Conservation (phyloP, 1,140 invertebrate species). For the Zaprionus vittiger region DNA sequence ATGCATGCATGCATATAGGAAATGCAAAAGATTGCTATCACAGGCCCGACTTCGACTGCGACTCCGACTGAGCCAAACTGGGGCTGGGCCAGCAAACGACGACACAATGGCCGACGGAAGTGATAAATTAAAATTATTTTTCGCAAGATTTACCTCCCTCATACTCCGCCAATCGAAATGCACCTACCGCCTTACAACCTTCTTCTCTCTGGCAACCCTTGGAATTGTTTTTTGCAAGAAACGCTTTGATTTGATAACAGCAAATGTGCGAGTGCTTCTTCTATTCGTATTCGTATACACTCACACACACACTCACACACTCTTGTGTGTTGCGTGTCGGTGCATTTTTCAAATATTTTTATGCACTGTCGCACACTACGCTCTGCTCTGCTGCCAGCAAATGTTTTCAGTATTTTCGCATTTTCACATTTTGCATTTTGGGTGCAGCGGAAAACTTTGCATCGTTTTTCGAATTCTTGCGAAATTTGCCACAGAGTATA, state of each 20-base stretch:
- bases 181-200: neutral
- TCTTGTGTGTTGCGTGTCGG: slow-evolving; percentile 17
- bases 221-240: slow-evolving; percentile 39
- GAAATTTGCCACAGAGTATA: slow-evolving; percentile 20
- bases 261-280: slow-evolving; percentile 3
- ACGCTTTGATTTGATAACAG: slow-evolving; percentile 78
- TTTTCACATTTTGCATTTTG: slow-evolving; percentile 52
- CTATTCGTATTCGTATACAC: neutral
- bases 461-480: slow-evolving; percentile 29
- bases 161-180: slow-evolving; percentile 55
- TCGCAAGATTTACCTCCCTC: slow-evolving; percentile 70
- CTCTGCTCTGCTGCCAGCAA: slow-evolving; percentile 9
- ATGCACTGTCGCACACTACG: slow-evolving; percentile 74
- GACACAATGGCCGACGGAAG: slow-evolving; percentile 81
- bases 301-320: neutral
- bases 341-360: slow-evolving; percentile 81
- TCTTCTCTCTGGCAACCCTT: neutral
- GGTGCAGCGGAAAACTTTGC: slow-evolving; percentile 29
- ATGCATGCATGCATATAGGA: slow-evolving; percentile 80
- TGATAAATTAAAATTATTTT: slow-evolving; percentile 84
- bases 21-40: slow-evolving; percentile 79
- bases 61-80: slow-evolving; percentile 8
- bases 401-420: slow-evolving; percentile 27
- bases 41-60: slow-evolving; percentile 16
- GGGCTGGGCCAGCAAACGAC: slow-evolving; percentile 50